Evolutionary conservation across 2,888 invertebrate genomes (phyloP), one percentile per base, ranked within the genome.

Genomic region (Sipunculus nudus): DNA sequence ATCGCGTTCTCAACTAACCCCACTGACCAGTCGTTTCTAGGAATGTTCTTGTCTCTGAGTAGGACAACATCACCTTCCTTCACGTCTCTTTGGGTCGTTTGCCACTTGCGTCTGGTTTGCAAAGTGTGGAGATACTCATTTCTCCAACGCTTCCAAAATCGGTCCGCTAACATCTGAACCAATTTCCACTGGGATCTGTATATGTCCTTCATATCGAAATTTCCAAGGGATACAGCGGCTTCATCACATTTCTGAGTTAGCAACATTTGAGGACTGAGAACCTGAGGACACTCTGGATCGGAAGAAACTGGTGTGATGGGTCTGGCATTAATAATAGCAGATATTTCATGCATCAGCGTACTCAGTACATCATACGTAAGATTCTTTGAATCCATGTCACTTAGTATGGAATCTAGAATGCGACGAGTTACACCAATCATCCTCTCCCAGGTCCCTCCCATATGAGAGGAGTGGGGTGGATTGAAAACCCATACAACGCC

Each of bases 81-180:
- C 23, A 57, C 21, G 29, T 61, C 57, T n/a, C 26, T 2, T 46
- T 3, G 21, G 8, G 6, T n/a, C n/a, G 23, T 26, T 25, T 23
- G 21, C 46, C 48, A 57, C 23, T 61, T 61, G n/a, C 40, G 47
- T 29, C 61, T 19, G 21, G 40, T 31, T 39, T 61, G 61, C 32
- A 53, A 38, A 3, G 29, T 10, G 6, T 47, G 57, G 25, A 58
- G 6, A 46, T 61, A 57, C 45, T 61, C 61, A 1, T 35, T 25
- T 2, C 50, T 31, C 61, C 65, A 65, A 23, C 57, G 53, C 21
- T 32, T 32, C 59, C 61, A 65, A 21, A 65, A 65, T 25, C 56
- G 13, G 38, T 56, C 43, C 3, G 59, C 57, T 45, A 65, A 40
- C 32, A 59, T 61, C 39, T 65, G 61, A 32, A 61, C 57, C 21